Percentiles rank a stretch among this genome's conserved stretches.
phyloP scores from a whole-genome alignment of 2,888 invertebrate species.

The Gymnosoma rotundatum region DNA sequence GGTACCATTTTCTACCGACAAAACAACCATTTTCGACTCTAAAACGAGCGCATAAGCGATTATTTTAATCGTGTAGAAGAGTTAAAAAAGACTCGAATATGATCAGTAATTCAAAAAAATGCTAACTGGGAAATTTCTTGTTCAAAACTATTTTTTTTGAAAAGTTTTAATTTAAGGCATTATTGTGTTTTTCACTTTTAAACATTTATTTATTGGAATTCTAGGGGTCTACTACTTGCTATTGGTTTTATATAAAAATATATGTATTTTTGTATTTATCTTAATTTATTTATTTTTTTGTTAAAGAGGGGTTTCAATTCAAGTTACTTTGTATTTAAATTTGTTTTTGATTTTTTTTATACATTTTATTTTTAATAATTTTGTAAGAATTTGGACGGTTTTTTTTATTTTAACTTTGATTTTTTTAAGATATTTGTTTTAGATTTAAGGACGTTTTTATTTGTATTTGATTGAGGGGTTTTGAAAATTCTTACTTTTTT shows the following conservation, averaged over 20 bases:
- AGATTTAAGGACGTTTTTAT: constrained; percentile 57
- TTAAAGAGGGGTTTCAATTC: neutral
- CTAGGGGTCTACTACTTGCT: constrained; percentile 43
- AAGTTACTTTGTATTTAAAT: neutral
- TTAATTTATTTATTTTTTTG: neutral
- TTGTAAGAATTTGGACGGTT: constrained; percentile 61
- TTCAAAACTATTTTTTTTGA: neutral
- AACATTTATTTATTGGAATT: constrained; percentile 4
- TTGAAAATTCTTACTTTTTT: constrained; percentile 38
- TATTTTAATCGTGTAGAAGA: too few species aligned
- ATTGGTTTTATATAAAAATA: constrained; percentile 54
- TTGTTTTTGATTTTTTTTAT: neutral
- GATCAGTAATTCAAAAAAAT: too few species aligned
- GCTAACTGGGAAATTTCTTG: too few species aligned
- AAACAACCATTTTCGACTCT: too few species aligned
- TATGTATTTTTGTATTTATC: neutral
- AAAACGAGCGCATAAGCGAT: too few species aligned
- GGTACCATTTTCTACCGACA: too few species aligned
- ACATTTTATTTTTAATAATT: neutral
- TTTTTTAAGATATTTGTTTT: constrained; percentile 23
- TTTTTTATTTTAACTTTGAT: constrained; percentile 28
- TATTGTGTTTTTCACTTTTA: constrained; percentile 22
- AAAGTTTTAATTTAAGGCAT: constrained; percentile 15
- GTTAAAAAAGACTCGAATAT: too few species aligned
- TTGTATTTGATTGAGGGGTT: constrained; percentile 48